A percentile compares a stretch with the other conserved stretches of the same genome.
phyloP scores from a whole-genome alignment of 2,888 invertebrate species.

The Oxyteleia sp. region DNA sequence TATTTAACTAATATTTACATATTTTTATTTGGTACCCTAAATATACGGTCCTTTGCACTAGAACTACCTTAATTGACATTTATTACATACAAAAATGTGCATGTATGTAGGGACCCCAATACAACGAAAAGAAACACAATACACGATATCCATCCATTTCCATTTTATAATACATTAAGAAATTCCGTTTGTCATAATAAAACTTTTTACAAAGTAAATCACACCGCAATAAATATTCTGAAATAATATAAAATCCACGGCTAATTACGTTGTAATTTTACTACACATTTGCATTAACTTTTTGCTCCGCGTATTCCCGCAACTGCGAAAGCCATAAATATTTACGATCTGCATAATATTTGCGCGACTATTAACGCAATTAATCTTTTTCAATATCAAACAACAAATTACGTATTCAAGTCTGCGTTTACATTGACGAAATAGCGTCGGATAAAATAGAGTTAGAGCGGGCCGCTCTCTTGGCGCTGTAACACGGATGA shows the following conservation, averaged over 20 bases:
- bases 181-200: too few species aligned
- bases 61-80: too few species aligned
- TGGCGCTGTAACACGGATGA: constrained; percentile 32
- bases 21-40: too few species aligned
- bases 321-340: constrained; percentile 10
- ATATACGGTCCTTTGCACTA: too few species aligned
- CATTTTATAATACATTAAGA: too few species aligned
- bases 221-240: not conserved
- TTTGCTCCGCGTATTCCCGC: not conserved
- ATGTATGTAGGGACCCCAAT: too few species aligned
- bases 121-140: too few species aligned
- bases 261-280: not conserved
- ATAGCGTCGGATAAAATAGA: constrained; percentile 18
- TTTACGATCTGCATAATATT: constrained; percentile 10
- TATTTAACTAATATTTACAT: too few species aligned
- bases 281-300: not conserved
- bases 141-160: too few species aligned
- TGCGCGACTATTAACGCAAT: constrained; percentile 13
- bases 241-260: not conserved
- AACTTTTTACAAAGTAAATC: too few species aligned
- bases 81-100: too few species aligned
- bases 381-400: constrained; percentile 29
- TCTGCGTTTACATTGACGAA: constrained; percentile 12
- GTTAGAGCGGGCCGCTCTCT: constrained; percentile 16
- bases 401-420: constrained; percentile 32